phyloP scores from a whole-genome alignment of 2,113 vertebrate genomes.

The Pithys albifrons region DNA sequence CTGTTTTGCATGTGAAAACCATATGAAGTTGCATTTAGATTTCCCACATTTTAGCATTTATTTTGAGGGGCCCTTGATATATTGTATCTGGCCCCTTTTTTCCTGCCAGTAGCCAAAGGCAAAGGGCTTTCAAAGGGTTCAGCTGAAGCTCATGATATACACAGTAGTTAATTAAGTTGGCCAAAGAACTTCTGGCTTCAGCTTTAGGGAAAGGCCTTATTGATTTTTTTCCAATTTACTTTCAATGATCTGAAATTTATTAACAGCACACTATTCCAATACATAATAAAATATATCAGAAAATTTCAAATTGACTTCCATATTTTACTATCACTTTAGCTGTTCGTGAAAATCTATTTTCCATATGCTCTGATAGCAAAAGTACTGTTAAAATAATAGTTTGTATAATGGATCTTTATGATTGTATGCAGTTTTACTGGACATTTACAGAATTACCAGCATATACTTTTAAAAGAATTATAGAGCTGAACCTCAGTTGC shows the following conservation, averaged over 20 bases:
- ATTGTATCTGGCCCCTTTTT: background rate
- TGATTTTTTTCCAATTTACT: background rate
- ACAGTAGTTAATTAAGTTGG: constrained; percentile 1
- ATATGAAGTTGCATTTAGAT: background rate
- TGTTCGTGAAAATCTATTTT: background rate
- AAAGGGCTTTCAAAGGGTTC: background rate
- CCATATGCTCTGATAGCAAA: background rate
- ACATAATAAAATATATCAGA: background rate
- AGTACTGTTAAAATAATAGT: background rate
- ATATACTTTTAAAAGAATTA: background rate
- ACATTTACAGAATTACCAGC: background rate
- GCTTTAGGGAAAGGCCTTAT: background rate
- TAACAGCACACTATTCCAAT: background rate
- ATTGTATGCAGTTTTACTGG: background rate
- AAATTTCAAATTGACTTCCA: background rate
- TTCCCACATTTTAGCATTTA: background rate
- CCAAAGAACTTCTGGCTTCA: background rate
- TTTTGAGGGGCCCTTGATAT: background rate
- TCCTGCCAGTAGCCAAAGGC: background rate
- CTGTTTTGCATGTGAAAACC: background rate
- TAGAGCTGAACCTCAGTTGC: background rate
- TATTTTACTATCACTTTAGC: background rate
- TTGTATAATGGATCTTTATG: background rate
- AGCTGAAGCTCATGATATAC: background rate
- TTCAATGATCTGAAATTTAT: background rate